Conservation (phyloP, 2,797 vertebrate species). For the Pygocentrus nattereri region DNA sequence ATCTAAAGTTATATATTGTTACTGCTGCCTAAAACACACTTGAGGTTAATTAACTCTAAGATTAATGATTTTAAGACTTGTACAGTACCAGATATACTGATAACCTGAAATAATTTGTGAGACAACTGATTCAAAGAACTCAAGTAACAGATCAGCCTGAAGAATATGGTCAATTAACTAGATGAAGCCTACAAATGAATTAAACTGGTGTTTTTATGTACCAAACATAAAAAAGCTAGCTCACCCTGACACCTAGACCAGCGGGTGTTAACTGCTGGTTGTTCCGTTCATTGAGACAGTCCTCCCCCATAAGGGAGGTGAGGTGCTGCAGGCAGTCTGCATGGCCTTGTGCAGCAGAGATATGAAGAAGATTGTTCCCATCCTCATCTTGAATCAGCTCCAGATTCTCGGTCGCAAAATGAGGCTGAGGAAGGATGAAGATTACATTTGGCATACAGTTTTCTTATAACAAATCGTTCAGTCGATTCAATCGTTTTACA, state of each 20-base stretch:
- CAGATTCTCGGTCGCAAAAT: slow-evolving; percentile 94
- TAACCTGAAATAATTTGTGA: no score
- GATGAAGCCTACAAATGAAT: no score
- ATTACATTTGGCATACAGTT: neutral
- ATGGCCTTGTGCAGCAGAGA: slow-evolving; percentile 91
- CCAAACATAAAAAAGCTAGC: slow-evolving; percentile 24
- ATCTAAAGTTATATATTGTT: no score
- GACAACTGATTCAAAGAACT: no score
- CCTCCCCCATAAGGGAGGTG: slow-evolving; percentile 97
- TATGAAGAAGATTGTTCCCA: slow-evolving; percentile 93
- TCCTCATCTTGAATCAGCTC: slow-evolving; percentile 92
- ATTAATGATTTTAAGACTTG: no score
- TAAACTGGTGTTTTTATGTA: no score
- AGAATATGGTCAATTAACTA: no score
- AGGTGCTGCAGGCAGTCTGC: slow-evolving; percentile 96
- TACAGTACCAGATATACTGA: no score
- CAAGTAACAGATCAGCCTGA: no score
- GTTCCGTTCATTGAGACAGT: slow-evolving; percentile 93
- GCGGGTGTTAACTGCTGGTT: slow-evolving; percentile 91
- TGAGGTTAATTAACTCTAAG: no score
- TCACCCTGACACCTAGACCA: slow-evolving; percentile 94
- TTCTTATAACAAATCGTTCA: neutral
- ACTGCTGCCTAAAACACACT: no score
- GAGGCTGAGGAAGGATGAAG: slow-evolving; percentile 79
- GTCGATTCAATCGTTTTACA: neutral